phyloP scores from a whole-genome alignment of 2,888 invertebrate genomes.

The Megaustenia siamemsis region DNA sequence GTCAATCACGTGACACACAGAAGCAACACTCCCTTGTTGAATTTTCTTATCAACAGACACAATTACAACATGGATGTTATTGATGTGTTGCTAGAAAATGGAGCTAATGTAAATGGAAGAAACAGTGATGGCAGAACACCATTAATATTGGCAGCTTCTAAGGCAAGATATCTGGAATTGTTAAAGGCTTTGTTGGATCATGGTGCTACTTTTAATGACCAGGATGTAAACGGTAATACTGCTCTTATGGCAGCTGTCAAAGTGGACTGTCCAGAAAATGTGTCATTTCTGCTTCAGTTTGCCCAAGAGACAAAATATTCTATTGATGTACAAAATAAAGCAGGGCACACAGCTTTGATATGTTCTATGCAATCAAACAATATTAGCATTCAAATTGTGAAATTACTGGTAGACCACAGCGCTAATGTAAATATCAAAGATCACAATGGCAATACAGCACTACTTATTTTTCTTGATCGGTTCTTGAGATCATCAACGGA shows the following conservation, averaged over 20 bases:
- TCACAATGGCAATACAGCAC: background rate
- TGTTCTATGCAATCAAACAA: background rate
- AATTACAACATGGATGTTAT: background rate
- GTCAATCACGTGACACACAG: too few species aligned
- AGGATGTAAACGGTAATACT: too few species aligned
- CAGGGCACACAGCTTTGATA: background rate
- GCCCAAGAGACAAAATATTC: background rate
- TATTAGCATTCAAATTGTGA: too few species aligned
- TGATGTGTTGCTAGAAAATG: too few species aligned
- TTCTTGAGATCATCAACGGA: too few species aligned
- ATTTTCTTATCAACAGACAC: background rate
- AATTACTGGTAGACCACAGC: background rate
- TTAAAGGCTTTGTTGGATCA: too few species aligned
- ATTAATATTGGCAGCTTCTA: too few species aligned
- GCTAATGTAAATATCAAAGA: background rate
- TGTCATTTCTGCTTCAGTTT: background rate
- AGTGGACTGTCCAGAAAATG: too few species aligned
- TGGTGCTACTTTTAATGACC: too few species aligned
- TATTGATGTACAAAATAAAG: background rate
- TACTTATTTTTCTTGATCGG: too few species aligned
- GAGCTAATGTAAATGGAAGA: too few species aligned
- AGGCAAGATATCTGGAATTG: background rate
- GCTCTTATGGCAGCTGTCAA: background rate
- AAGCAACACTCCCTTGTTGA: background rate
- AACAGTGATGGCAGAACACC: too few species aligned